These are phyloP conservation scores for Drosophila bipectinata DNA, from an alignment of 1,140 invertebrate genomes.

Conservation along the genomic window DNA sequence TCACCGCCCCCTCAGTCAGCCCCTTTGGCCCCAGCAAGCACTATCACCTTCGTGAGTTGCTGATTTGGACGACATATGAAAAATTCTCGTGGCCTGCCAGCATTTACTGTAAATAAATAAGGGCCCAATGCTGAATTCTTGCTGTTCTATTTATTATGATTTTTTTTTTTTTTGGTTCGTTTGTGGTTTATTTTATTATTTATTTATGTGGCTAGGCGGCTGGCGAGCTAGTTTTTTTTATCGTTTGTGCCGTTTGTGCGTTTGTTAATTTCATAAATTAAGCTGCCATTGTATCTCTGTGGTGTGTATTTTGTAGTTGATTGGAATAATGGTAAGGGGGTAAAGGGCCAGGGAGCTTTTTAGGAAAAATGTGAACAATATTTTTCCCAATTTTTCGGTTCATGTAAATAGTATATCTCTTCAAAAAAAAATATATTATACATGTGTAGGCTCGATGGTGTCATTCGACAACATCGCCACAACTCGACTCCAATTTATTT, in stretches of 20 bases:
- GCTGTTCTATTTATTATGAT: conserved; percentile 20
- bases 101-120: conserved; percentile 51
- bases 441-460: conserved; percentile 34
- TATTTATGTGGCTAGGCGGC: conserved; percentile 58
- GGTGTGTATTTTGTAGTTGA: conserved; percentile 28
- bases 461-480: conserved; percentile 40
- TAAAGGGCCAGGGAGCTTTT: conserved; percentile 16
- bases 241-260: conserved; percentile 33
- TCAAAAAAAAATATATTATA: background rate
- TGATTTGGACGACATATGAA: conserved; percentile 71
- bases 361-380: conserved; percentile 12
- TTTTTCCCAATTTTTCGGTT: conserved; percentile 31
- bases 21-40: conserved; percentile 31
- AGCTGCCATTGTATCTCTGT: conserved; percentile 47
- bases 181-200: conserved; percentile 62
- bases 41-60: conserved; percentile 51
- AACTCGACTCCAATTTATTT: conserved; percentile 67
- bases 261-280: conserved; percentile 80
- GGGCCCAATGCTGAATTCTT: conserved; percentile 40
- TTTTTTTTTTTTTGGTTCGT: conserved; percentile 8
- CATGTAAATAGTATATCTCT: conserved; percentile 47
- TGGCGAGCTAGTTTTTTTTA: conserved; percentile 40
- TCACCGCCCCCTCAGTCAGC: background rate
- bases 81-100: conserved; percentile 51
- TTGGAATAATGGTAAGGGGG: conserved; percentile 25